These are phyloP conservation scores for Sarcophaga subvicina DNA, from an alignment of 2,888 invertebrate genomes.

Conservation along the genomic window DNA sequence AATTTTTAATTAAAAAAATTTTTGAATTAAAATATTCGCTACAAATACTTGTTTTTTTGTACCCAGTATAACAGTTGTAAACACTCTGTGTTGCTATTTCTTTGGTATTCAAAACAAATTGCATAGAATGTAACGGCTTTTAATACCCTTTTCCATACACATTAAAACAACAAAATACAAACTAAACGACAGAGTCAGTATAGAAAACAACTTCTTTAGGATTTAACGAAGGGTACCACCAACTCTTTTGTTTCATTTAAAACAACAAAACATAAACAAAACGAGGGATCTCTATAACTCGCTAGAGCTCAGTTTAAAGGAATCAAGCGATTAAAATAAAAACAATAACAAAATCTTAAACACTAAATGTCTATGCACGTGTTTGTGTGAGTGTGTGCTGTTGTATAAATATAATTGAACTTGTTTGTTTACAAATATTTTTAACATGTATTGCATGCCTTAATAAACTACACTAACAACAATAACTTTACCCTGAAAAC, in stretches of 20 bases:
- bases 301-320: background rate
- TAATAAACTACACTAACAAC: constrained; percentile 32
- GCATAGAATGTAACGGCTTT: background rate
- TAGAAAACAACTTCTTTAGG: too few species aligned
- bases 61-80: background rate
- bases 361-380: background rate
- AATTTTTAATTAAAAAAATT: too few species aligned
- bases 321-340: background rate
- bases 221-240: too few species aligned
- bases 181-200: background rate
- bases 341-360: background rate
- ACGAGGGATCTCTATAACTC: background rate
- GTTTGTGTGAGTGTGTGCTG: background rate
- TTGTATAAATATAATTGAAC: constrained; percentile 45
- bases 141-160: background rate
- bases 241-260: background rate
- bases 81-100: background rate
- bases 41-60: background rate
- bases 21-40: too few species aligned
- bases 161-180: background rate
- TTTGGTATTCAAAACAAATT: background rate
- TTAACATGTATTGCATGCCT: constrained; percentile 58
- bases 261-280: background rate
- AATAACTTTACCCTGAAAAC: background rate
- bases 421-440: constrained; percentile 67